Evolutionary conservation across 2,797 vertebrate species (phyloP).

Genomic region (Diceros bicornis): DNA sequence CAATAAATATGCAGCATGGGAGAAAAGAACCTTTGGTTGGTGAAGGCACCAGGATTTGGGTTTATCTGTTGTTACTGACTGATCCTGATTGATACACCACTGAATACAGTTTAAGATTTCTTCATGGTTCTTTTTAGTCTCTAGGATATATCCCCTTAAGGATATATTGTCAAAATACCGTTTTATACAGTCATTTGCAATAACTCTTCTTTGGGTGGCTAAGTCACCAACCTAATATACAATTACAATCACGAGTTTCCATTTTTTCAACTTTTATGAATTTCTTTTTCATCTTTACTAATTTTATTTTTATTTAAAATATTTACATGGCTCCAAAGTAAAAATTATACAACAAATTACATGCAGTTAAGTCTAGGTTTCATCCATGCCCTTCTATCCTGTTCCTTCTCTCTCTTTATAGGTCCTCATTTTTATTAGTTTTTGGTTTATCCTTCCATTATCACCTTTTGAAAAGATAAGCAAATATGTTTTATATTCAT

Average conservation of each 20-base stretch:
- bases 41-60: not conserved
- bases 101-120: not conserved
- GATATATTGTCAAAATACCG: not conserved
- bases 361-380: not conserved
- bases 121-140: not conserved
- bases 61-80: not conserved
- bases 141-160: not conserved
- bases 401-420: not conserved
- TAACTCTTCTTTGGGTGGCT: not conserved
- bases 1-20: not conserved
- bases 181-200: not conserved
- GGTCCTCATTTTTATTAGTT: not conserved
- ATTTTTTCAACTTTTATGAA: not conserved
- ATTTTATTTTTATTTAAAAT: slow-evolving; percentile 32
- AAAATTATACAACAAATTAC: not conserved
- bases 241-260: not conserved
- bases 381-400: not conserved
- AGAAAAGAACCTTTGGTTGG: not conserved
- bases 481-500: not conserved
- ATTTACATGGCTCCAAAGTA: not conserved
- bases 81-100: not conserved
- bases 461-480: not conserved
- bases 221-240: not conserved
- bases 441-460: not conserved
- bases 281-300: not conserved